Evolutionary conservation across 2,888 invertebrate genomes (phyloP).

Genomic region (Alcis repandata): DNA sequence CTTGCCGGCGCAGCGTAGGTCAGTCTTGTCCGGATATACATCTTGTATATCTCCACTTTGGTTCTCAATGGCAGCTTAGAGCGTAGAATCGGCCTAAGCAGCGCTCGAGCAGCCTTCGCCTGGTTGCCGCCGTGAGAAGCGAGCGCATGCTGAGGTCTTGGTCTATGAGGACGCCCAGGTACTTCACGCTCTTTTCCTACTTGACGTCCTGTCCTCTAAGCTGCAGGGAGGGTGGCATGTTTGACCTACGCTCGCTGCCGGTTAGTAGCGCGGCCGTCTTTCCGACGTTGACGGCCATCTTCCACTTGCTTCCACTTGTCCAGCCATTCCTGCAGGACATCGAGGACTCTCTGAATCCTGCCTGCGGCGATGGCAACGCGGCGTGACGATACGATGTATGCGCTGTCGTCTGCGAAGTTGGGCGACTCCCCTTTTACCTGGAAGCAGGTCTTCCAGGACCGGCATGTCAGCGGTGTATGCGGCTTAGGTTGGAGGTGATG

Average conservation of each 20-base stretch:
- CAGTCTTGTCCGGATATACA: slow-evolving; percentile 39
- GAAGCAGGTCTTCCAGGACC: neutral
- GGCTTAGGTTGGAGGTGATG: slow-evolving; percentile 43
- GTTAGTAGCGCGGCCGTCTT: slow-evolving; percentile 43
- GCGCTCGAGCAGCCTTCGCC: slow-evolving; percentile 15
- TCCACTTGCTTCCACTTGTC: slow-evolving; percentile 35
- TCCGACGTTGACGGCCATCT: slow-evolving; percentile 39
- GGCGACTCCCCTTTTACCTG: neutral
- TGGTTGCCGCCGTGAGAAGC: slow-evolving; percentile 33
- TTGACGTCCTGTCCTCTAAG: slow-evolving; percentile 24
- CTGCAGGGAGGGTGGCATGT: neutral
- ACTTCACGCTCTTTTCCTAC: slow-evolving; percentile 12
- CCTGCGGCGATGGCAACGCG: neutral
- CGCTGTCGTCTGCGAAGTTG: slow-evolving; percentile 30
- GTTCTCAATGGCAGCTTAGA: slow-evolving; percentile 41
- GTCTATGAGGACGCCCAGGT: too few relatives aligned
- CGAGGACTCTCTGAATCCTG: slow-evolving; percentile 26
- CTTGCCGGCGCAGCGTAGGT: slow-evolving; percentile 39
- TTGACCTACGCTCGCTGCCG: neutral
- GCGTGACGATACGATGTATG: slow-evolving; percentile 5
- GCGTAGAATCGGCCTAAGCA: slow-evolving; percentile 37
- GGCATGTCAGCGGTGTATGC: slow-evolving; percentile 47
- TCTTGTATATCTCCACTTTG: slow-evolving; percentile 45
- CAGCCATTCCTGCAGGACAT: slow-evolving; percentile 29
- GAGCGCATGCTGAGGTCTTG: slow-evolving; percentile 40